Evolutionary conservation across 2,113 vertebrate genomes (phyloP).

Genomic region (Chloebia gouldiae): DNA sequence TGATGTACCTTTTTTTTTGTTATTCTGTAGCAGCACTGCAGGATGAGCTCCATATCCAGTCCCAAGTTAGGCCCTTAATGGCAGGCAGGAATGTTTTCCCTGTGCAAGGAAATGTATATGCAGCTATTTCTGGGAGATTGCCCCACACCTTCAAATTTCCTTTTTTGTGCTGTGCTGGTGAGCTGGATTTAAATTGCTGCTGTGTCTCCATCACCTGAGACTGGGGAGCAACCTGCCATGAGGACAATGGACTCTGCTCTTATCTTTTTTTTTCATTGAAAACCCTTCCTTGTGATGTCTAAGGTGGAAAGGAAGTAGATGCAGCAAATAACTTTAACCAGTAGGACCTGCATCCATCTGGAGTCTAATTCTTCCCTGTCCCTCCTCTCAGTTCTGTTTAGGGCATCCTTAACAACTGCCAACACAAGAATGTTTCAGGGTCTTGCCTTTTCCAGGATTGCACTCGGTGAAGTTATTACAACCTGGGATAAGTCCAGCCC

Average conservation of each 20-base stretch:
- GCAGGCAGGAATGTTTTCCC: not conserved
- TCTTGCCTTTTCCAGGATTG: not conserved
- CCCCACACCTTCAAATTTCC: not conserved
- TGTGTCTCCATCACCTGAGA: not conserved
- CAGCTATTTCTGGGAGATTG: not conserved
- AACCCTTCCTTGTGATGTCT: not conserved
- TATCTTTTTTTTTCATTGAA: not conserved
- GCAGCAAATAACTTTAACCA: not conserved
- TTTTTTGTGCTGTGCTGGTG: not conserved
- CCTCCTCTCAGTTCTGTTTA: not conserved
- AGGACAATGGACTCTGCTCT: not conserved
- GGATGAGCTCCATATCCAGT: not conserved
- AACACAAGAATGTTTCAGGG: not conserved
- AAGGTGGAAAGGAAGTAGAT: fast-evolving
- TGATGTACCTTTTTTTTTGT: not conserved
- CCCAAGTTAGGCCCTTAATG: not conserved
- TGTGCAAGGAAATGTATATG: not conserved
- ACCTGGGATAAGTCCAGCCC: not conserved
- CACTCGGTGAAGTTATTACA: not conserved
- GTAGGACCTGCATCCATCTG: not conserved
- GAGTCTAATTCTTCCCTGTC: not conserved
- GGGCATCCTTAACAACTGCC: not conserved
- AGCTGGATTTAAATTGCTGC: not conserved
- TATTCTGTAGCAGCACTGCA: not conserved
- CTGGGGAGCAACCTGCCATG: not conserved